Conservation (phyloP, 2,888 invertebrate genomes). For the Lasioglossum oenotherae region DNA sequence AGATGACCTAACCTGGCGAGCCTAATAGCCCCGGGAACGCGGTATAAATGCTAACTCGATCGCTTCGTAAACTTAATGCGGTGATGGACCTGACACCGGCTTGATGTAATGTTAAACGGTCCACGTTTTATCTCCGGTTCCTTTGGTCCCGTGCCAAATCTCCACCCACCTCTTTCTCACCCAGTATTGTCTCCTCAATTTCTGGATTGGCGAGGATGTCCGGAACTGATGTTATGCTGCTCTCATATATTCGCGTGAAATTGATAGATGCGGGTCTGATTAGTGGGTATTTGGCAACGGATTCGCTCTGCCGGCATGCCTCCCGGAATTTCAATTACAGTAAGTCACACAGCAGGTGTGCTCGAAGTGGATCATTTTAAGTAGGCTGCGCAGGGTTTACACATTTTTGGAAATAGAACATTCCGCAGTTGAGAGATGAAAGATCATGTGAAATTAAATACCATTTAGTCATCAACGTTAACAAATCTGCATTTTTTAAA, state of each 20-base stretch:
- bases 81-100: slow-evolving; percentile 28
- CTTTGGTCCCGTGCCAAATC: slow-evolving; percentile 39
- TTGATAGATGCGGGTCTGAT: slow-evolving; percentile 8
- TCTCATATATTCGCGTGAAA: slow-evolving; percentile 2
- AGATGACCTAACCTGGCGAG: not conserved
- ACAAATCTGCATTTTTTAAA: too few relatives aligned
- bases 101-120: slow-evolving; percentile 20
- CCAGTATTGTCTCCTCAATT: slow-evolving; percentile 16
- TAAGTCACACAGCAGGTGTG: not conserved
- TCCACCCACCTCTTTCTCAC: slow-evolving; percentile 25
- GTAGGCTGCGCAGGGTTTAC: not conserved
- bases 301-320: not conserved
- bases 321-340: not conserved
- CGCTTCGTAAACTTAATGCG: slow-evolving; percentile 18
- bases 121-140: slow-evolving; percentile 21
- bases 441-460: not conserved
- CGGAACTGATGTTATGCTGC: slow-evolving; percentile 1
- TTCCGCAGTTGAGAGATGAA: not conserved
- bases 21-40: slow-evolving; percentile 15
- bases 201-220: not conserved
- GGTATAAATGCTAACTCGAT: slow-evolving; percentile 24
- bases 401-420: not conserved
- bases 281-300: slow-evolving; percentile 6
- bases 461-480: not conserved
- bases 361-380: not conserved